phyloP scores from a whole-genome alignment of 2,113 vertebrate species.

The Dissostichus mawsoni region DNA sequence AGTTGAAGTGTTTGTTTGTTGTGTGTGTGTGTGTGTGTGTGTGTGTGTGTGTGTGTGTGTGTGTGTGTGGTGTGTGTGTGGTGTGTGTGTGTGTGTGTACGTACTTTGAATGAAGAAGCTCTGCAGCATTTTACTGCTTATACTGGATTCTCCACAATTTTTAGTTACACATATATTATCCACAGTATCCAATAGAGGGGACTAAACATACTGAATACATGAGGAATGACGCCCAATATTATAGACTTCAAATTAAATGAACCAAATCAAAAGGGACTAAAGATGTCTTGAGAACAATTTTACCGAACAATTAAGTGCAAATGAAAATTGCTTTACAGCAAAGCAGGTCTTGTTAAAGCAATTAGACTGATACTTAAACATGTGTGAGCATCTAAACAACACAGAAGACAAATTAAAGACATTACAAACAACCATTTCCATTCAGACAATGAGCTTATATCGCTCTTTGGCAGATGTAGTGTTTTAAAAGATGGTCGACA shows the following conservation, averaged over 20 bases:
- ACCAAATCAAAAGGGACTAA: constrained; percentile 7
- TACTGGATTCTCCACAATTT: constrained; percentile 66
- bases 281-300: neutral
- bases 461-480: constrained; percentile 23
- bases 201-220: constrained; percentile 51
- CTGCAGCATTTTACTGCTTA: constrained; percentile 33
- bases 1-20: constrained; percentile 7
- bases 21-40: neutral
- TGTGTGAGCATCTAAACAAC: neutral
- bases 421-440: constrained; percentile 32
- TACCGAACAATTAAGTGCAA: constrained; percentile 15
- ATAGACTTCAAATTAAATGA: constrained; percentile 32
- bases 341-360: constrained; percentile 11
- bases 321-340: constrained; percentile 27
- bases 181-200: constrained; percentile 39
- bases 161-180: constrained; percentile 57
- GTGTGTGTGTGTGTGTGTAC: neutral
- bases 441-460: constrained; percentile 32
- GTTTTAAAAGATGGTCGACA: constrained; percentile 35
- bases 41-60: neutral
- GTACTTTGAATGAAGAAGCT: neutral
- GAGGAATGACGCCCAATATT: constrained; percentile 25
- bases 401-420: constrained; percentile 23
- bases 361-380: constrained; percentile 1
- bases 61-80: neutral